These are phyloP conservation scores for Lacerta bilineata DNA, from an alignment of 2,797 vertebrate genomes.

Conservation along the genomic window DNA sequence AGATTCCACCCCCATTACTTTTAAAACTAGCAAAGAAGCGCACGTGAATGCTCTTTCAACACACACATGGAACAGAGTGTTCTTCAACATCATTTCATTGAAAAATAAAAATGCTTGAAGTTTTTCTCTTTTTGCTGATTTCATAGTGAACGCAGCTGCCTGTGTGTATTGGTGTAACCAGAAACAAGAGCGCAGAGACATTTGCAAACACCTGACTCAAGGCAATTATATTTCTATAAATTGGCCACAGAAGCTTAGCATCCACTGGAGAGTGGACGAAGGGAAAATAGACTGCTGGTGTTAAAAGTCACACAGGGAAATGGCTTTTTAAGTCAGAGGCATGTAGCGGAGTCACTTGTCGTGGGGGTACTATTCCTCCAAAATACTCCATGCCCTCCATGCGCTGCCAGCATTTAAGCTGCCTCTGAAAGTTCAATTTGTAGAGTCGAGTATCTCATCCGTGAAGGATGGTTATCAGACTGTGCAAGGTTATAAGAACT, in stretches of 20 bases:
- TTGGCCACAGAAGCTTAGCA: not conserved
- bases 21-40: not conserved
- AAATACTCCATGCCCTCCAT: conserved; percentile 6
- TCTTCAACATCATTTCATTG: not conserved
- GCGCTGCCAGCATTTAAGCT: not conserved
- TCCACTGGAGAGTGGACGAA: not conserved
- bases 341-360: not conserved
- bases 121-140: not conserved
- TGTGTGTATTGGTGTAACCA: conserved; percentile 38
- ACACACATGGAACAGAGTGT: not conserved
- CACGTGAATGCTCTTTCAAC: not conserved
- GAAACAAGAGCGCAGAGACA: not conserved
- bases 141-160: not conserved
- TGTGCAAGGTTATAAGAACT: conserved; percentile 41
- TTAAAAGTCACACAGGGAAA: conserved; percentile 26
- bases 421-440: conserved; percentile 25
- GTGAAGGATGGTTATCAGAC: conserved; percentile 45
- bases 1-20: not conserved
- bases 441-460: conserved; percentile 27
- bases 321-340: conserved; percentile 44
- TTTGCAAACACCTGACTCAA: conserved; percentile 46
- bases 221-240: conserved; percentile 23
- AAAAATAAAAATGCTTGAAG: not conserved
- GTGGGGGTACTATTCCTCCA: conserved; percentile 10
- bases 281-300: conserved; percentile 29